Base-by-base conservation (phyloP, 2,888 invertebrate genomes). In the Cotesia congregata region DNA sequence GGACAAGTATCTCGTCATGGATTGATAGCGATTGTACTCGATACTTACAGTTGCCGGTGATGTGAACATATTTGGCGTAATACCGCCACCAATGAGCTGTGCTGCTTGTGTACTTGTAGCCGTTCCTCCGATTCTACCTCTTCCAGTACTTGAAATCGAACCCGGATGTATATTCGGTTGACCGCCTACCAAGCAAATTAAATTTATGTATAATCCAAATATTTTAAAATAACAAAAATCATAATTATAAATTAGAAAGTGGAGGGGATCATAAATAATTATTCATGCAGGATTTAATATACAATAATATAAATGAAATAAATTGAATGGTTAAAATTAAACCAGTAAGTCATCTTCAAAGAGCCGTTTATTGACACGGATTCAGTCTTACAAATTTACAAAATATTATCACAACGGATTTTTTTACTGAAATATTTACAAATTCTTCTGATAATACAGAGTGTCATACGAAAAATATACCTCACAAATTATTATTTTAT, bases 61-160 rank as follows among this genome's bases (percentile, higher is more conserved):
- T 5, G 91, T 90, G 83, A 94, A 93, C 86, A 94, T 90, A 80
- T 93, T 92, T 20, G 94, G 94, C 74, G 94, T 93, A 82, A 94
- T 93, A 80, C 94, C 94, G 79, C 93, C 94, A 69, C 94, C 94
- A 80, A 94, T 93, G 74, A 92, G 89, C 86, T 93, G 93, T 68
- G 92, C 92, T 15, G 92, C 92, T 84, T 92, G 92, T 4, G 92
- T 92, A 50, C 92, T 92, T n/a, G 92, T 92, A 7, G 92, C 92
- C 75, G 92, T 92, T 79, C 91, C 91, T 64, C 91, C 91, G 12
- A 91, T 91, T 80, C 92, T 87, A 75, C 92, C 92, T 77, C 93
- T 87, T n/a, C 93, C 93, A 64, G 93, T 93, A 84, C 93, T 92
- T 74, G 92, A 91, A 82, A 93, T 93, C 80, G 92, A 92, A 70